These are phyloP conservation scores for Chaetodon trifasciatus DNA, from an alignment of 2,797 vertebrate species.

Conservation along the genomic window DNA sequence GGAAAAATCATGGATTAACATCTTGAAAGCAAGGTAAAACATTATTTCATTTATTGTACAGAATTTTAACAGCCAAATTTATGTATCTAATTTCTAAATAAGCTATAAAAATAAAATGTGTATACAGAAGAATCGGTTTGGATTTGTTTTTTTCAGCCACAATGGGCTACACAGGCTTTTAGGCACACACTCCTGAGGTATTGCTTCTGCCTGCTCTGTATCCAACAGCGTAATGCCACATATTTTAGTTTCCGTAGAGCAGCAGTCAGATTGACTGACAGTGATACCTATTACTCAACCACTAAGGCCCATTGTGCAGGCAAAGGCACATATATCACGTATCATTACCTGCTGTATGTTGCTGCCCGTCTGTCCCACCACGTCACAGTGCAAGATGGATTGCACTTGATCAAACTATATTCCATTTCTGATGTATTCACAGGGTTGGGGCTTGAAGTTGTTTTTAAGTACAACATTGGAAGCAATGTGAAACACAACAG, in stretches of 20 bases:
- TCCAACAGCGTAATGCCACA: constrained; percentile 26
- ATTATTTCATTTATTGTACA: neutral
- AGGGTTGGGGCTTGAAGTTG: constrained; percentile 22
- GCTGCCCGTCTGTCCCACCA: constrained; percentile 46
- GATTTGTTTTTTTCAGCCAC: constrained; percentile 1
- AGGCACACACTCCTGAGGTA: constrained; percentile 7
- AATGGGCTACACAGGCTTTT: neutral
- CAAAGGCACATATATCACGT: constrained; percentile 66
- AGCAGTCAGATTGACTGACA: constrained; percentile 64
- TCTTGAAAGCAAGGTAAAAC: neutral
- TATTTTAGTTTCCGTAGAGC: constrained; percentile 43
- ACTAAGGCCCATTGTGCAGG: constrained; percentile 52
- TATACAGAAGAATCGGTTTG: neutral
- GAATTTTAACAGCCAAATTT: neutral
- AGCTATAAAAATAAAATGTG: neutral
- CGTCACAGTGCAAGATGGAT: constrained; percentile 43
- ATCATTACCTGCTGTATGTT: constrained; percentile 61
- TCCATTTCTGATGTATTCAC: constrained; percentile 58
- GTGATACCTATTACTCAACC: constrained; percentile 64
- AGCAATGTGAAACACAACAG: constrained; percentile 47
- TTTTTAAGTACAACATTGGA: constrained; percentile 56
- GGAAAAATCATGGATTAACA: neutral
- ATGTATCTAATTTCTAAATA: neutral
- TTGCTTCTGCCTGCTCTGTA: constrained; percentile 6
- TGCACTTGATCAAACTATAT: constrained; percentile 58